These are phyloP conservation scores for Drosophila hydei DNA, from an alignment of 1,140 invertebrate species.

Conservation along the genomic window DNA sequence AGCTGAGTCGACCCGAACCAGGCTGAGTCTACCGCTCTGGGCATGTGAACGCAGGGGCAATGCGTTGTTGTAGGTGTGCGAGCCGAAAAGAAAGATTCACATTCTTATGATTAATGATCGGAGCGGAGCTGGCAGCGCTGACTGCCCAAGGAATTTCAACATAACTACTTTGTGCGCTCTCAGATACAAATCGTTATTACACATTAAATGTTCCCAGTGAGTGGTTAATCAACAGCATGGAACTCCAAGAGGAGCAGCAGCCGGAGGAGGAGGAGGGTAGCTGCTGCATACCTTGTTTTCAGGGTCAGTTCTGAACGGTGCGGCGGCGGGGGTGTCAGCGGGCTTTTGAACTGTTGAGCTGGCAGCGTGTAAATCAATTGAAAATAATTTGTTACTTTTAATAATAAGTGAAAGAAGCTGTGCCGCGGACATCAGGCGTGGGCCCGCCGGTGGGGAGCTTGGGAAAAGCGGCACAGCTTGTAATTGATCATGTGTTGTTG, in stretches of 20 bases:
- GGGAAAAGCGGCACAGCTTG: slow-evolving; percentile 56
- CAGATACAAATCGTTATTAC: slow-evolving; percentile 84
- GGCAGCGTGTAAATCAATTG: slow-evolving; percentile 82
- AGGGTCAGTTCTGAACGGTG: slow-evolving; percentile 57
- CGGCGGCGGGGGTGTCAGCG: slow-evolving; percentile 45
- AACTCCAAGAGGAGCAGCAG: not conserved
- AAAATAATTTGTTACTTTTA: slow-evolving; percentile 84
- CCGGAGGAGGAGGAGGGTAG: not conserved
- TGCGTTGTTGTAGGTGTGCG: slow-evolving; percentile 63
- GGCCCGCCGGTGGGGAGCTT: slow-evolving; percentile 17
- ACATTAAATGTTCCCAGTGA: slow-evolving; percentile 84
- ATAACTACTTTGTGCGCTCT: slow-evolving; percentile 76
- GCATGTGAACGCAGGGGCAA: slow-evolving; percentile 13
- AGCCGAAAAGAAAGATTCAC: slow-evolving; percentile 70
- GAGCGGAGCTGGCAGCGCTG: slow-evolving; percentile 39
- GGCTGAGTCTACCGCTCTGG: slow-evolving; percentile 1
- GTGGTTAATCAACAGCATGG: slow-evolving; percentile 82
- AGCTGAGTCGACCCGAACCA: not conserved
- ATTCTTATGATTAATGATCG: slow-evolving; percentile 81
- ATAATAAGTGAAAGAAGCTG: slow-evolving; percentile 83
- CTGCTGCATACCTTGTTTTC: slow-evolving; percentile 27
- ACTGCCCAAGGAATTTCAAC: slow-evolving; percentile 76
- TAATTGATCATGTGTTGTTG: slow-evolving; percentile 78
- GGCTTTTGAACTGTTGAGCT: slow-evolving; percentile 73
- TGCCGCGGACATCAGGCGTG: slow-evolving; percentile 37